Conservation (phyloP, 2,888 invertebrate species). For the Apamea monoglypha region DNA sequence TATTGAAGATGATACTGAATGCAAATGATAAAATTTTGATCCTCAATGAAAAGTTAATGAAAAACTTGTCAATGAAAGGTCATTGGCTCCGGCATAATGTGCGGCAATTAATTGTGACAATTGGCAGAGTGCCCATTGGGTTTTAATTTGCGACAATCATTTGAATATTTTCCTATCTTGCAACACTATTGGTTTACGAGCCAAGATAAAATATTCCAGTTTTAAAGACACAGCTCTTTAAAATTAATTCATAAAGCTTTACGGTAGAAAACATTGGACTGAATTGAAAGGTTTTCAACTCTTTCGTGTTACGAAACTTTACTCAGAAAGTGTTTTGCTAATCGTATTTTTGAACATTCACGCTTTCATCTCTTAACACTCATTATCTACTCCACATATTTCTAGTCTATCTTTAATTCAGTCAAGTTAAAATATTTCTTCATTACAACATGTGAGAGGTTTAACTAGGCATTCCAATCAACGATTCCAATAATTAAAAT, state of each 20-base stretch:
- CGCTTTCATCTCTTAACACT: slow-evolving; percentile 15
- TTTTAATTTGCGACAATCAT: slow-evolving; percentile 73
- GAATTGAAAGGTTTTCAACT: slow-evolving; percentile 36
- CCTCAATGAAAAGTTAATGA: slow-evolving; percentile 38
- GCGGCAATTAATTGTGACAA: slow-evolving; percentile 75
- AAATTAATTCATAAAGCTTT: slow-evolving; percentile 43
- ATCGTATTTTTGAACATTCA: slow-evolving; percentile 29
- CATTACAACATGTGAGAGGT: neutral
- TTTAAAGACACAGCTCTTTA: slow-evolving; percentile 32
- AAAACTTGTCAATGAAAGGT: slow-evolving; percentile 70
- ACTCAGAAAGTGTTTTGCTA: slow-evolving; percentile 25
- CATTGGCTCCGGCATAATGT: slow-evolving; percentile 72
- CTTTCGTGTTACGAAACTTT: slow-evolving; percentile 34
- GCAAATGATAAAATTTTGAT: neutral
- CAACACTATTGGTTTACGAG: slow-evolving; percentile 58
- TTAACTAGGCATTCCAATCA: neutral
- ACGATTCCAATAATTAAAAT: slow-evolving; percentile 29
- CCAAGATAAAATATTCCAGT: slow-evolving; percentile 42
- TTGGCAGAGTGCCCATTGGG: slow-evolving; percentile 79
- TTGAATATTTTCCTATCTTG: slow-evolving; percentile 61
- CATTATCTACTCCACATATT: slow-evolving; percentile 7
- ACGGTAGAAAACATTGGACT: slow-evolving; percentile 42
- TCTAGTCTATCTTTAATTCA: neutral
- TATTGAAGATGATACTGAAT: slow-evolving; percentile 24
- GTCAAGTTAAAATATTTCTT: neutral